Evolutionary conservation across 2,113 vertebrate genomes (phyloP).

Genomic region (Lagopus leucura): DNA sequence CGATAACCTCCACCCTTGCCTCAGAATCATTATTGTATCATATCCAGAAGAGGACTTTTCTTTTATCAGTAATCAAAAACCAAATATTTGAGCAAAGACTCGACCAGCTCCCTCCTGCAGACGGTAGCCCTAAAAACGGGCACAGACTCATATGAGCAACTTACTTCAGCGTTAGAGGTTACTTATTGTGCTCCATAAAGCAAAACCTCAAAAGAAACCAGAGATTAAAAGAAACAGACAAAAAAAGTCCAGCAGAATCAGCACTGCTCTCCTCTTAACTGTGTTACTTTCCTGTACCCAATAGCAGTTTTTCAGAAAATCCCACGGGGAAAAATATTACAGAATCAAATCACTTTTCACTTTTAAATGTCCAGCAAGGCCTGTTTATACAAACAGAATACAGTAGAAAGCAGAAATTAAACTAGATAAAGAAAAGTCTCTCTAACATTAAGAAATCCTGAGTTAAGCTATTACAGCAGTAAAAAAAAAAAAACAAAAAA

Average conservation of each 20-base stretch:
- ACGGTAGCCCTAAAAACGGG: not conserved
- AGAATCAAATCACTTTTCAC: not conserved
- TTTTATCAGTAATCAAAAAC: not conserved
- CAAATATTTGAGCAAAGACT: not conserved
- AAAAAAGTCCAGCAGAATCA: not conserved
- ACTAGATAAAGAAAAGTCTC: not conserved
- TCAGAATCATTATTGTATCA: not conserved
- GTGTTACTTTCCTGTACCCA: not conserved
- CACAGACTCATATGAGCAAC: not conserved
- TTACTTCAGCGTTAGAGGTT: not conserved
- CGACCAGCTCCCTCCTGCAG: not conserved
- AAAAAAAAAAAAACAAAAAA: not conserved
- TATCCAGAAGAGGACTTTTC: not conserved
- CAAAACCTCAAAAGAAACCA: not conserved
- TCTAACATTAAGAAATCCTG: not conserved
- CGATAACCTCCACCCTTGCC: not conserved
- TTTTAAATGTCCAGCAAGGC: not conserved
- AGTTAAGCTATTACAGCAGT: not conserved
- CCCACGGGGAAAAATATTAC: not conserved
- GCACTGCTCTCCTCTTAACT: not conserved
- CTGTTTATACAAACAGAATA: not conserved
- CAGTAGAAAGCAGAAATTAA: not conserved
- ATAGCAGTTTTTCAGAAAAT: not conserved
- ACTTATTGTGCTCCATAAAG: not conserved
- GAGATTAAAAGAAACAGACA: not conserved